Evolutionary conservation across 2,797 vertebrate genomes (phyloP), one percentile per base, ranked within the genome.

Genomic region (Uromys caudimaculatus): DNA sequence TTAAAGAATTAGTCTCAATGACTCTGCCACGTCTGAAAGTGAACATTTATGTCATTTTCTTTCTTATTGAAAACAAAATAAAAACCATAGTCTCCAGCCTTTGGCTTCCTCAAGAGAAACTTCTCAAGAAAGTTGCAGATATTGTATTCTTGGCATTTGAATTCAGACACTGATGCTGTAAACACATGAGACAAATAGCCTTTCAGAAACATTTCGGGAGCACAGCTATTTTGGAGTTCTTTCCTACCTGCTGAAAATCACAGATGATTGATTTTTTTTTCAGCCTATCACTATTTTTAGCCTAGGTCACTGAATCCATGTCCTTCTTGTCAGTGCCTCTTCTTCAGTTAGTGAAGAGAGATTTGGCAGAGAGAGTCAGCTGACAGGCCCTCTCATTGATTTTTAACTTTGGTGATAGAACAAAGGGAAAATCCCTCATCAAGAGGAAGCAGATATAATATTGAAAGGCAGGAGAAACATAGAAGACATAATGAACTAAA

Each of bases 211-310:
- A 81, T 60, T 91, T 93, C 54, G 67, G 41, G 83, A 95, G n/a
- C 90, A 93, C 29, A 89, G 89, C 71, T 97, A 95, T 96, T 96
- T 79, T 93, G 60, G 91, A 96, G 92, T 93, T 85, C 95, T 96
- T 81, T 93, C 69, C 78, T 95, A 62, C 84, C 95, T 88, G 29
- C n/a, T 78, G 76, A 77, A 90, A 96, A 95, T 95, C 76, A 75
- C 54, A 96, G 76, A 64, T 92, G 82, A 97, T 92, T 94, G 84
- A 89, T 94, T 93, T 95, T 93, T 96, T 89, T 69, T 60, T 35
- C 54, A 91, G 58, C 14, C 73, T 90, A 2, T 94, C 93, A 95
- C 90, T 96, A 97, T 97, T 97, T 96, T 95, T 95, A 81, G 89
- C 85, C 77, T 73, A 95, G 91, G 89, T 97, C 95, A 95, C 75